These are phyloP conservation scores for Sterna hirundo DNA, from an alignment of 2,113 vertebrate genomes.

Conservation along the genomic window DNA sequence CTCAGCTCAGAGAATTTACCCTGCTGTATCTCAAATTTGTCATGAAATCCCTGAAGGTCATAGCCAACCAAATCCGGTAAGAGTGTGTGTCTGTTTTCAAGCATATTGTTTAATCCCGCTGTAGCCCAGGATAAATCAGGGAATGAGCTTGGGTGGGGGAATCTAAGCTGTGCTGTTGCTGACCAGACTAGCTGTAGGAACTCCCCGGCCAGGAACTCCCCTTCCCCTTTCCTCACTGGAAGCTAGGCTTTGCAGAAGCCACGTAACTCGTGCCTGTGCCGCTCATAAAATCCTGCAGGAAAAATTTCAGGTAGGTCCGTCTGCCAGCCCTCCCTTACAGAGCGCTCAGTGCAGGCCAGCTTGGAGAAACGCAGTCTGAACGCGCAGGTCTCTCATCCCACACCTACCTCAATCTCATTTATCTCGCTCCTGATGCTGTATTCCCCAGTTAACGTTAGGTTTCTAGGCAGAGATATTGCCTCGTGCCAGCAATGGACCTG, in stretches of 20 bases:
- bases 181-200: neutral
- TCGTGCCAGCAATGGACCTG: neutral
- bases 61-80: neutral
- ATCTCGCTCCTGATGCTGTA: neutral
- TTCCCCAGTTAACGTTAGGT: neutral
- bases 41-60: neutral
- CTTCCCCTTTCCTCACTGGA: neutral
- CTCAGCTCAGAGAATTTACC: neutral
- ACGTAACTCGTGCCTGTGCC: neutral
- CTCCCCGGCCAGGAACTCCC: neutral
- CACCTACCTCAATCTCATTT: neutral
- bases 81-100: neutral
- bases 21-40: neutral
- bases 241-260: neutral
- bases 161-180: neutral
- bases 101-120: neutral
- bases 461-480: neutral
- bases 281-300: neutral
- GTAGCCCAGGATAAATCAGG: neutral
- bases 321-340: neutral
- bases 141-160: neutral
- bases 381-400: neutral
- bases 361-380: neutral
- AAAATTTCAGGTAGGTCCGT: too few relatives aligned
- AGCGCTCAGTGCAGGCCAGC: rapidly evolving